Percentiles rank a stretch among this genome's conserved stretches.
These are phyloP conservation scores for Drosophila carrolli DNA, from an alignment of 1,140 invertebrate species.

Conservation along the genomic window DNA sequence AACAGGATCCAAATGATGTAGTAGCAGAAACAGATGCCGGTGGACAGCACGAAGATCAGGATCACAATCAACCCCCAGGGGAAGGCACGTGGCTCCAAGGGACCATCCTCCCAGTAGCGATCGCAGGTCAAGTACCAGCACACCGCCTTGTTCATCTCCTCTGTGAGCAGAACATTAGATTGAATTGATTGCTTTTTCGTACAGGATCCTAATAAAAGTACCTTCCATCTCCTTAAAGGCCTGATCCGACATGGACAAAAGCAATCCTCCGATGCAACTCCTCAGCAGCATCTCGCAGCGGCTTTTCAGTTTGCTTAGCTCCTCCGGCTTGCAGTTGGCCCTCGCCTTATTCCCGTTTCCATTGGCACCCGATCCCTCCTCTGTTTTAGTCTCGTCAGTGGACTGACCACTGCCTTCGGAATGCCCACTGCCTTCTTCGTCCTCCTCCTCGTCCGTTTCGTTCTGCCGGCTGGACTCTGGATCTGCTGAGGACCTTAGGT, in stretches of 20 bases:
- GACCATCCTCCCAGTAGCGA: constrained; percentile 94
- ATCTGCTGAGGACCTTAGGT: constrained; percentile 55
- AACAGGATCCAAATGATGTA: constrained; percentile 96
- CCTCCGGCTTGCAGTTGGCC: constrained; percentile 92
- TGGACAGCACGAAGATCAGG: constrained; percentile 90
- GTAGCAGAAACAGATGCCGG: constrained; percentile 94
- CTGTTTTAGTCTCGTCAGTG: constrained; percentile 31
- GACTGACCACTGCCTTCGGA: constrained; percentile 56
- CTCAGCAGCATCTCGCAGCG: constrained; percentile 88
- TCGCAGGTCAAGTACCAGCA: constrained; percentile 97
- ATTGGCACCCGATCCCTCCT: constrained; percentile 33
- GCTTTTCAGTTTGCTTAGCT: constrained; percentile 90
- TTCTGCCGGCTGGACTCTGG: constrained; percentile 81
- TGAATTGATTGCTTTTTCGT: too few species aligned
- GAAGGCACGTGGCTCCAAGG: constrained; percentile 90
- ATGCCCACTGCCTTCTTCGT: constrained; percentile 40
- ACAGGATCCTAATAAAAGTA: too few species aligned
- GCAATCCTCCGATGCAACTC: constrained; percentile 90
- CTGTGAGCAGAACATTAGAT: constrained; percentile 85
- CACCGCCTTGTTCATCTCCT: constrained; percentile 93
- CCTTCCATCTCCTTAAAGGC: constrained; percentile 95
- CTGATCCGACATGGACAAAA: constrained; percentile 91
- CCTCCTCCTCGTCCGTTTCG: constrained; percentile 70
- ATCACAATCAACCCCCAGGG: constrained; percentile 92
- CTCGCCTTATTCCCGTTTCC: constrained; percentile 89